Percentiles rank a stretch among this genome's conserved stretches.
These are phyloP conservation scores for Calosoma granatense DNA, from an alignment of 1,140 invertebrate genomes.

Conservation along the genomic window DNA sequence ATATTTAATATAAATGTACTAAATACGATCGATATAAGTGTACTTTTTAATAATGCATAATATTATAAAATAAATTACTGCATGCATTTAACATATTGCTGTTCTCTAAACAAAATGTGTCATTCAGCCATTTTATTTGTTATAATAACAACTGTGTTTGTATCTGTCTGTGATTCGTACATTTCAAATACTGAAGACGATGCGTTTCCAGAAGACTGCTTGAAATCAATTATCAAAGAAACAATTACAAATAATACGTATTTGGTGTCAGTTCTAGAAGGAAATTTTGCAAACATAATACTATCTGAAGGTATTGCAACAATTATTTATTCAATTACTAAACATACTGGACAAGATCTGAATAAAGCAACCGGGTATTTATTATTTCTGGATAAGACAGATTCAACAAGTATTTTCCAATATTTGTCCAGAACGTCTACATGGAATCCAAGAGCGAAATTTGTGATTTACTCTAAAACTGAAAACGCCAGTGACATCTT, in stretches of 20 bases:
- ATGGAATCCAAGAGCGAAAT: not conserved
- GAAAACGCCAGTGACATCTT: not conserved
- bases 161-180: too few relatives aligned
- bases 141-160: too few relatives aligned
- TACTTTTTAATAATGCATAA: too few relatives aligned
- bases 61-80: too few relatives aligned
- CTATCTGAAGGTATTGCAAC: not conserved
- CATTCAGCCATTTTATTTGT: too few relatives aligned
- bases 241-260: not conserved
- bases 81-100: too few relatives aligned
- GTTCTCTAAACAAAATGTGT: too few relatives aligned
- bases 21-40: too few relatives aligned
- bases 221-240: not conserved
- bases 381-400: not conserved
- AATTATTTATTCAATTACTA: not conserved
- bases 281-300: not conserved
- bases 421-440: not conserved
- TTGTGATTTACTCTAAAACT: not conserved
- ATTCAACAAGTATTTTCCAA: not conserved
- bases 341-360: not conserved
- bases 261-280: not conserved
- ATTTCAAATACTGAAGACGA: too few relatives aligned
- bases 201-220: too few relatives aligned
- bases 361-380: not conserved
- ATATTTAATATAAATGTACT: too few relatives aligned